Evolutionary conservation across 2,888 invertebrate species (phyloP).

Genomic region (Pseudanteris insignis): DNA sequence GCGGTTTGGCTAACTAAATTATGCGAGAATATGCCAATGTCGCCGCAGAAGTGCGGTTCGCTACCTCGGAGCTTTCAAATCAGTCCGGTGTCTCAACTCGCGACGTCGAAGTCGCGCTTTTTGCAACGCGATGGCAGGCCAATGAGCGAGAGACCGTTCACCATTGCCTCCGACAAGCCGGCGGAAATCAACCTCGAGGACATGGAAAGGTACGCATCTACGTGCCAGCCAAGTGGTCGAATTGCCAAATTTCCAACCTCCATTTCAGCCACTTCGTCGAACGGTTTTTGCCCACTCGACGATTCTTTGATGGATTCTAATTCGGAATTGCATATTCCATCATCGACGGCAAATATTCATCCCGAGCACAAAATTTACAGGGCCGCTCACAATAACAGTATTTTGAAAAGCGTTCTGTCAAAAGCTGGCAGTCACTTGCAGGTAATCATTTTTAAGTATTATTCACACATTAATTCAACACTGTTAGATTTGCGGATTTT

Average conservation of each 20-base stretch:
- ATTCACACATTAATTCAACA: too few relatives aligned
- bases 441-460: constrained; percentile 19
- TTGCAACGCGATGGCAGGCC: constrained; percentile 72
- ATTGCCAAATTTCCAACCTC: constrained; percentile 62
- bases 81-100: constrained; percentile 67
- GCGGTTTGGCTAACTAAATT: constrained; percentile 76
- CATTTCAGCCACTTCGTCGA: constrained; percentile 69
- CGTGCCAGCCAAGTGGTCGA: constrained; percentile 58
- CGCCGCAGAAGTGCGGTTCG: constrained; percentile 79
- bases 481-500: too few relatives aligned
- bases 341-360: constrained; percentile 69
- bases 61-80: constrained; percentile 82
- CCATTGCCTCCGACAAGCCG: constrained; percentile 77
- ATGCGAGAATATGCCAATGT: constrained; percentile 73
- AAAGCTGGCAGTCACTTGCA: constrained; percentile 61
- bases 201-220: constrained; percentile 70
- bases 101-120: constrained; percentile 65
- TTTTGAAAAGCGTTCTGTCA: constrained; percentile 64
- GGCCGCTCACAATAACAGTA: constrained; percentile 51
- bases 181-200: constrained; percentile 76
- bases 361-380: constrained; percentile 83
- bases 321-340: constrained; percentile 64
- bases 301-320: constrained; percentile 66
- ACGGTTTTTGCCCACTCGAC: constrained; percentile 70
- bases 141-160: constrained; percentile 74